phyloP scores from a whole-genome alignment of 37 sponge, comb jelly and placozoan species.

The Chondrosia reniformis region DNA sequence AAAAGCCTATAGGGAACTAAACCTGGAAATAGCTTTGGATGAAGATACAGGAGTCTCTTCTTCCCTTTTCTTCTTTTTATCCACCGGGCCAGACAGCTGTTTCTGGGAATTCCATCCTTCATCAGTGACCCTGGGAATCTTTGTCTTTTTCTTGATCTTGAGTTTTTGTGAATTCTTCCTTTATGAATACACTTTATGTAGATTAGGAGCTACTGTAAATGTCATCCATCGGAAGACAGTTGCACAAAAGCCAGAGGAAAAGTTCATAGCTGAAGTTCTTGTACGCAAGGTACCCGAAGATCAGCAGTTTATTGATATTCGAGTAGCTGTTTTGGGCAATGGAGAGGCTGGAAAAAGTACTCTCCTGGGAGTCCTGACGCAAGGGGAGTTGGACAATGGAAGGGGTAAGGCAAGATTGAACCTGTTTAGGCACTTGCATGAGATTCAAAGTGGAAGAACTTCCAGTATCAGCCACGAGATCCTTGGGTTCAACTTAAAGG shows the following conservation, averaged over 20 bases:
- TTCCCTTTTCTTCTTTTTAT: too few species aligned
- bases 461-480: constrained; percentile 93
- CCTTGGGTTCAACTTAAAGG: constrained; percentile 85
- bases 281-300: constrained; percentile 88
- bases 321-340: constrained; percentile 90
- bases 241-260: background rate
- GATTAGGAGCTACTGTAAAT: constrained; percentile 72
- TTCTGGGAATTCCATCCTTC: too few species aligned
- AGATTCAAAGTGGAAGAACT: constrained; percentile 94
- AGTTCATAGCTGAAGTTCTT: constrained; percentile 64
- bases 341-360: constrained; percentile 97
- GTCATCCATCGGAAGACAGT: constrained; percentile 35
- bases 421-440: constrained; percentile 94
- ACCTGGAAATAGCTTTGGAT: too few species aligned
- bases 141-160: background rate
- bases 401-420: constrained; percentile 90
- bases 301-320: constrained; percentile 88
- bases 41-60: too few species aligned
- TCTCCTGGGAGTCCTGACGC: constrained; percentile 93
- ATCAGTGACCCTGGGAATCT: too few species aligned
- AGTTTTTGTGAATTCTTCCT: background rate
- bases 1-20: too few species aligned
- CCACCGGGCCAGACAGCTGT: too few species aligned
- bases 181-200: background rate
- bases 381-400: constrained; percentile 97